Conservation (phyloP, 2,797 vertebrate genomes). For the Phataginus tricuspis region DNA sequence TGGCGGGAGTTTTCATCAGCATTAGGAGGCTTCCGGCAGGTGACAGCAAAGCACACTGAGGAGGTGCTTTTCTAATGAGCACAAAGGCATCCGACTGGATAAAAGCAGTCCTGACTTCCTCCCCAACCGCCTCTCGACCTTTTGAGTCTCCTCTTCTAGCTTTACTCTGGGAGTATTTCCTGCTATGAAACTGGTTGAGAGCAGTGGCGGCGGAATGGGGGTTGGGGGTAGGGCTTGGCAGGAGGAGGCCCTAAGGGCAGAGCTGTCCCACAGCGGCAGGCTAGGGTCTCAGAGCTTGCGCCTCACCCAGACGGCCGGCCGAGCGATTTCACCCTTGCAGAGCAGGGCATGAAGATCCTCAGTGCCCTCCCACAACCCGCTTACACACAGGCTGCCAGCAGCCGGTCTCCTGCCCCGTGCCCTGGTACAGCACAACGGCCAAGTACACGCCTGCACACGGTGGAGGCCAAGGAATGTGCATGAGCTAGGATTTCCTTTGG, state of each 20-base stretch:
- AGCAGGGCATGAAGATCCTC: neutral
- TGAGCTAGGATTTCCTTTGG: slow-evolving; percentile 12
- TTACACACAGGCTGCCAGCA: neutral
- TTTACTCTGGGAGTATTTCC: neutral
- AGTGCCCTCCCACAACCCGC: neutral
- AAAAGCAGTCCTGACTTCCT: neutral
- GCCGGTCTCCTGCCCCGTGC: neutral
- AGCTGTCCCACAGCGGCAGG: neutral
- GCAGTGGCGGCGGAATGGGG: neutral
- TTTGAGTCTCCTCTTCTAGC: neutral
- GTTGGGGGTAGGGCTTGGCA: neutral
- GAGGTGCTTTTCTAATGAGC: neutral
- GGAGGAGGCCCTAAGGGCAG: neutral
- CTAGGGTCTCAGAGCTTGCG: neutral
- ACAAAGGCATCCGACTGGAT: neutral
- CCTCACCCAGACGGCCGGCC: neutral
- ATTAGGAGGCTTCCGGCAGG: neutral
- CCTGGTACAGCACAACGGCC: neutral
- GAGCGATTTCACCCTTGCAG: neutral
- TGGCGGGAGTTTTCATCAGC: neutral
- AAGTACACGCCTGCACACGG: neutral
- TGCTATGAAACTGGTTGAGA: neutral
- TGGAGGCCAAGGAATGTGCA: slow-evolving; percentile 44
- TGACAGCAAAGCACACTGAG: neutral
- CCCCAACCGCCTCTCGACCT: neutral